Evolutionary conservation across 2,888 invertebrate genomes (phyloP), one percentile per base, ranked within the genome.

Genomic region (Panzeria rudis): DNA sequence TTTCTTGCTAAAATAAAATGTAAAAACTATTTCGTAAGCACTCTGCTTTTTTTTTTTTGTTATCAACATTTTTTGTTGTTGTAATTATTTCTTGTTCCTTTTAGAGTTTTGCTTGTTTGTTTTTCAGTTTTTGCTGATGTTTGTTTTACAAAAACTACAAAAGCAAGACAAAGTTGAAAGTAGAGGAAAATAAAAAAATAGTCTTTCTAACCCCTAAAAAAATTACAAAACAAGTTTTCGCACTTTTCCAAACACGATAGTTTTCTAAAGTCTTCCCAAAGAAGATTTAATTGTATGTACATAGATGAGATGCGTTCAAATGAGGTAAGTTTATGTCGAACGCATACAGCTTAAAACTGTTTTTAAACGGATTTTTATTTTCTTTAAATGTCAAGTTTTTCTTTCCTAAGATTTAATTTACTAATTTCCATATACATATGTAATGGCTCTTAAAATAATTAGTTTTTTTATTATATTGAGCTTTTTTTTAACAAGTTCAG

Each of bases 91-190:
- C 17, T 56, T 29, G 23, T 35, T 83, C 6, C 35, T 50, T 56
- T 25, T 56, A 4, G 20, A 64, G 25, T n/a, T 75, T 64, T 75
- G 59, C 50, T 73, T 62, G n/a, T 68, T 72, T 47, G 4, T 35
- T 59, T 52, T 23, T 5, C 9, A 73, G 32, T 69, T 84, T 84
- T 73, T 84, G 76, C 56, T 84, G 81, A 81, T 84, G 54, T 50
- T 71, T 68, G 75, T 72, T 66, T 80, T 50, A 38, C 15, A 29
- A 15, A 35, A 61, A 59, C 13, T 2, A 52, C 54, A 54, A 59
- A 64, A 71, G 71, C 32, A 52, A 64, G 35, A 20, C 15, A 41
- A 47, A 54, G n/a, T 69, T 56, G n/a, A 73, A 62, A 52, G 56
- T 54, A 71, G 2, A n/a, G 29, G 23, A 35, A 47, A 71, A 52